Percentiles rank a stretch among this genome's conserved stretches.
phyloP scores from a whole-genome alignment of 2,888 invertebrate genomes.

The Drosophila percnosoma region DNA sequence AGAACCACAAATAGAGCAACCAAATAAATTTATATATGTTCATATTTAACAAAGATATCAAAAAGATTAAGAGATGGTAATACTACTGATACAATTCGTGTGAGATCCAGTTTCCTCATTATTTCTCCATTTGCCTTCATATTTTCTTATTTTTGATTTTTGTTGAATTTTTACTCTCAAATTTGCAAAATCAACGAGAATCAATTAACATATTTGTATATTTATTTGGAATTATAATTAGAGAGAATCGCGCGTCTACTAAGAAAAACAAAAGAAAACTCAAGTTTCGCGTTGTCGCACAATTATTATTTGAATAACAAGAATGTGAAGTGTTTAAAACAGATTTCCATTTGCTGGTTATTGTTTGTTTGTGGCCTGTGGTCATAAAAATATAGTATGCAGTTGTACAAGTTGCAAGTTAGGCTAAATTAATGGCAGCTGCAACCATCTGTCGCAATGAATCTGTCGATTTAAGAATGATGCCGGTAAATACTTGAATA shows the following conservation, averaged over 20 bases:
- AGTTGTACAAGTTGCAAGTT: constrained; percentile 1
- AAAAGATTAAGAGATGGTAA: not conserved
- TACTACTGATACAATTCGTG: not conserved
- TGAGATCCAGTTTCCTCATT: not conserved
- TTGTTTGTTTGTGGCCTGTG: constrained; percentile 1
- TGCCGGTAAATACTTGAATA: not conserved
- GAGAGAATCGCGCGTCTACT: not conserved
- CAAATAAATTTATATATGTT: not conserved
- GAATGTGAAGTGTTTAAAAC: constrained; percentile 28
- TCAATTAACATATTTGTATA: not conserved
- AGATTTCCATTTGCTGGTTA: constrained; percentile 5
- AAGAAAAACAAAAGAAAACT: not conserved
- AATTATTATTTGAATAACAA: not conserved
- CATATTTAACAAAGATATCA: not conserved
- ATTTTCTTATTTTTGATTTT: not conserved
- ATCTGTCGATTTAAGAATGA: not conserved
- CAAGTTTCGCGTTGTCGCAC: not conserved
- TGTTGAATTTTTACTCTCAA: not conserved
- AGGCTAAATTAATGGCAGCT: not conserved
- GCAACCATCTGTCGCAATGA: not conserved
- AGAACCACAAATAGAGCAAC: not conserved
- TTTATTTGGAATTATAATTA: not conserved
- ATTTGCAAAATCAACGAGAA: constrained; percentile 3
- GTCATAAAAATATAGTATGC: not conserved
- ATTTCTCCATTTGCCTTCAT: not conserved